A percentile compares a stretch with the other conserved stretches of the same genome.
phyloP scores from a whole-genome alignment of 53 echinoderm and acorn worm species.

The Patiria pectinifera region DNA sequence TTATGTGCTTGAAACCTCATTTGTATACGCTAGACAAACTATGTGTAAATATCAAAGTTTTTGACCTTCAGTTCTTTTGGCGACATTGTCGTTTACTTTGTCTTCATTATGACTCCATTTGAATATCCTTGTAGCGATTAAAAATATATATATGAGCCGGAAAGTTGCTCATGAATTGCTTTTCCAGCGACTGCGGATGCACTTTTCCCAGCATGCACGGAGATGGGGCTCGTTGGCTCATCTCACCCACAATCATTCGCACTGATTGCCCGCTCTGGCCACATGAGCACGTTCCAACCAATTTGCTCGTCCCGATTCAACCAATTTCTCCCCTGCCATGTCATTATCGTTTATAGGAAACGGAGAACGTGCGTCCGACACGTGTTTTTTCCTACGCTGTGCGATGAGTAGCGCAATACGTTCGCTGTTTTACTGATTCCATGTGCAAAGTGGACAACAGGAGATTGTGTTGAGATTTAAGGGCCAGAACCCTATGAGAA shows the following conservation, averaged over 20 bases:
- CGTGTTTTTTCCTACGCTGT: background rate
- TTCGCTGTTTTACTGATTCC: background rate
- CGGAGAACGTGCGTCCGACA: background rate
- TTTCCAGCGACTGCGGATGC: background rate
- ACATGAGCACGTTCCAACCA: constrained; percentile 38
- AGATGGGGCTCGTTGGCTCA: background rate
- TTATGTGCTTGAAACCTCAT: no score
- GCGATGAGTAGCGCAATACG: background rate
- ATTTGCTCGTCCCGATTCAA: constrained; percentile 11
- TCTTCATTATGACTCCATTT: no score
- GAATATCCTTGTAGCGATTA: no score
- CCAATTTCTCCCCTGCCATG: background rate
- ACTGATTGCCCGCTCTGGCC: background rate
- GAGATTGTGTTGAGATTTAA: background rate
- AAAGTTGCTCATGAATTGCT: background rate
- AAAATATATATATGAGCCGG: background rate
- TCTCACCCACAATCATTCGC: background rate
- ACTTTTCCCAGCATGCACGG: background rate
- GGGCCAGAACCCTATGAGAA: background rate
- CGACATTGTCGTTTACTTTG: no score
- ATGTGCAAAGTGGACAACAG: background rate
- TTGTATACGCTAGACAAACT: no score
- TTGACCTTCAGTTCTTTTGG: no score
- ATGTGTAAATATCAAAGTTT: no score
- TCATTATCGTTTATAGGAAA: background rate